A percentile compares a stretch with the other conserved stretches of the same genome.
These are phyloP conservation scores for Xenus cinereus DNA, from an alignment of 2,113 vertebrate genomes.

Conservation along the genomic window DNA sequence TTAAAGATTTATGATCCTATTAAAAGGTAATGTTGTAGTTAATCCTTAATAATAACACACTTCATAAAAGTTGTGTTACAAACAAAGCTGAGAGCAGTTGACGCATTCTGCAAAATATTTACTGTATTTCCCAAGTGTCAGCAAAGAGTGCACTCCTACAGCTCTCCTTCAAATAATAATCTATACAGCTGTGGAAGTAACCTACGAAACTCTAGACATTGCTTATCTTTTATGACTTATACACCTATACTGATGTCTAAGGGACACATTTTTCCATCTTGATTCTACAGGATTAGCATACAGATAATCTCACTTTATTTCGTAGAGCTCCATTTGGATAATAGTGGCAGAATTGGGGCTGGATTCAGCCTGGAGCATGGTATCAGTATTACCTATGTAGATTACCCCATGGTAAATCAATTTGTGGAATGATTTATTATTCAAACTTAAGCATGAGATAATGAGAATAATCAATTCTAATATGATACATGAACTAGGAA, in stretches of 20 bases:
- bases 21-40: conserved; percentile 63
- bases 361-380: not conserved
- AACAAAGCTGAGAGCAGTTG: conserved; percentile 5
- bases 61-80: conserved; percentile 45
- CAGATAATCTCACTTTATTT: not conserved
- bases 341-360: not conserved
- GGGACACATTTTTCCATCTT: not conserved
- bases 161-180: conserved; percentile 20
- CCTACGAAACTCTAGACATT: not conserved
- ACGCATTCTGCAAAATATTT: conserved; percentile 3
- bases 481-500: not conserved
- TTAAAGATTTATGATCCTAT: conserved; percentile 72
- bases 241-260: not conserved
- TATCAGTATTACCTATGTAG: not conserved
- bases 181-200: not conserved
- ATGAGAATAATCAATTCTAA: not conserved
- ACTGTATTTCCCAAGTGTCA: conserved; percentile 4
- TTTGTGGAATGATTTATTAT: not conserved
- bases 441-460: not conserved
- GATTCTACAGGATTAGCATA: not conserved
- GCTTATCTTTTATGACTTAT: not conserved
- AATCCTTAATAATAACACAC: conserved; percentile 65
- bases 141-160: not conserved
- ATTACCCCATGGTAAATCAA: fast-evolving
- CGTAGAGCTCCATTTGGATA: not conserved